Conservation (phyloP, 2,888 invertebrate species). For the Sesia bembeciformis region DNA sequence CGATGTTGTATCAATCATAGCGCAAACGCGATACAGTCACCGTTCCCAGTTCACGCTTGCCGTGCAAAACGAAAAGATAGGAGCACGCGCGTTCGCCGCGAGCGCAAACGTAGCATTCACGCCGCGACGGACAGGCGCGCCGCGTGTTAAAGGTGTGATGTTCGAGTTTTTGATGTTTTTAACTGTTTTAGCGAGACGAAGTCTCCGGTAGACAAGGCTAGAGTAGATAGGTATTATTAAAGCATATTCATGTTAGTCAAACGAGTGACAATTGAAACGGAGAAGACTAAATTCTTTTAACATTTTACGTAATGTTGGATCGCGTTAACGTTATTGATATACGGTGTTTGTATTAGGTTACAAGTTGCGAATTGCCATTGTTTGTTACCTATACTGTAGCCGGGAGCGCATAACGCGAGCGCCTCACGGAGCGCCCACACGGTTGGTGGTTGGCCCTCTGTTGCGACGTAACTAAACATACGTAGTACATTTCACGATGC, state of each 20-base stretch:
- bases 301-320: slow-evolving; percentile 67
- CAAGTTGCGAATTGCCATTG: slow-evolving; percentile 32
- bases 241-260: slow-evolving; percentile 60
- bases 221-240: slow-evolving; percentile 67
- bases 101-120: too few relatives aligned
- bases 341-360: slow-evolving; percentile 52
- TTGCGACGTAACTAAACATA: slow-evolving; percentile 23
- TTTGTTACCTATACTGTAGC: slow-evolving; percentile 10
- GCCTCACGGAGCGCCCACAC: slow-evolving; percentile 5
- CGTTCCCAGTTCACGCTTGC: slow-evolving; percentile 7
- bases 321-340: slow-evolving; percentile 62
- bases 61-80: neutral
- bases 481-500: slow-evolving; percentile 23
- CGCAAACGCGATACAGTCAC: neutral
- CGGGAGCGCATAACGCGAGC: neutral
- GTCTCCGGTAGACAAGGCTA: slow-evolving; percentile 70
- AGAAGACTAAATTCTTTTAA: slow-evolving; percentile 70
- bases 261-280: slow-evolving; percentile 69
- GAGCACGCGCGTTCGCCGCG: too few relatives aligned
- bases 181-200: slow-evolving; percentile 60
- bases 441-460: slow-evolving; percentile 20
- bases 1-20: neutral
- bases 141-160: slow-evolving; percentile 20
- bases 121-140: too few relatives aligned
- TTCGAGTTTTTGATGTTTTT: slow-evolving; percentile 57